Conservation (phyloP, 2,888 invertebrate genomes). For the Cosmorhoe ocellata region DNA sequence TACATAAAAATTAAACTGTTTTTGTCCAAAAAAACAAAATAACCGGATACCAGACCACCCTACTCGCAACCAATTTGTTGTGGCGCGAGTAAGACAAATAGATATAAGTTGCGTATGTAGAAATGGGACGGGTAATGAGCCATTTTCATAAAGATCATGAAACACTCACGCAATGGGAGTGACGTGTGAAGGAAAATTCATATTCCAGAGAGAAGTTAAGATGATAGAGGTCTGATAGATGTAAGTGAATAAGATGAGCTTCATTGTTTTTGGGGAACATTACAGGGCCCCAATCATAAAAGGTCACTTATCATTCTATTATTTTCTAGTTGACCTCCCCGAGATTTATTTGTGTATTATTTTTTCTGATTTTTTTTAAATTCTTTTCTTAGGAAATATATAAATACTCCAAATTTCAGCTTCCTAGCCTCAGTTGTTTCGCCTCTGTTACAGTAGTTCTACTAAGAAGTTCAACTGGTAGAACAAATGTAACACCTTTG, state of each 20-base stretch:
- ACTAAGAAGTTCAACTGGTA: too few species aligned
- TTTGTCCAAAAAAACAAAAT: background rate
- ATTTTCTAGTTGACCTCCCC: too few species aligned
- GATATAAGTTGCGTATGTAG: constrained; percentile 23
- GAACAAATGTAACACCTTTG: too few species aligned
- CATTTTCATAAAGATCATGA: constrained; percentile 33
- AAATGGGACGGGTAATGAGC: constrained; percentile 32
- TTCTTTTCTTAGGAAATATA: too few species aligned
- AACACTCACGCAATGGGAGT: constrained; percentile 22
- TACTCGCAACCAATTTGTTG: constrained; percentile 26
- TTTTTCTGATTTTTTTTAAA: too few species aligned
- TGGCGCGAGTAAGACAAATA: constrained; percentile 32
- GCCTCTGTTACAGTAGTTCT: too few species aligned
- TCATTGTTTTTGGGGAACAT: constrained; percentile 3
- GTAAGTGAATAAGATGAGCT: constrained; percentile 13
- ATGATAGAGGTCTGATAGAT: constrained; percentile 23
- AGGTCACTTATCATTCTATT: too few species aligned
- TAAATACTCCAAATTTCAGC: too few species aligned
- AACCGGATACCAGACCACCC: background rate
- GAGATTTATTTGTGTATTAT: too few species aligned
- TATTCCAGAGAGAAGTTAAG: constrained; percentile 14
- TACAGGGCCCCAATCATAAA: background rate
- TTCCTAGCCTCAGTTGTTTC: too few species aligned
- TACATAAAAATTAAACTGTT: background rate
- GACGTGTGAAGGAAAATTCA: constrained; percentile 26